Conservation (phyloP, 2,888 invertebrate genomes). For the Heliconius cydno region DNA sequence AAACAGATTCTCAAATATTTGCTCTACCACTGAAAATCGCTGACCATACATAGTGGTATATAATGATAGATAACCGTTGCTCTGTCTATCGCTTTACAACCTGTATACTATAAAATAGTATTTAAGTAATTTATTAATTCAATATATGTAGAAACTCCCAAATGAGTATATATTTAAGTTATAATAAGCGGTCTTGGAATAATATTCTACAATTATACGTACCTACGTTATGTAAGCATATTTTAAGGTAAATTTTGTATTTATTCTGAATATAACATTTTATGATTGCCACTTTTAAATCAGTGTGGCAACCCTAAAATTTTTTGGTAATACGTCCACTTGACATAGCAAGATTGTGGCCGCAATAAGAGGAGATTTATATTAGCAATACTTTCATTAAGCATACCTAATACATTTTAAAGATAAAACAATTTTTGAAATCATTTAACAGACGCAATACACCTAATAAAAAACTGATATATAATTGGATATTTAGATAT, state of each 20-base stretch:
- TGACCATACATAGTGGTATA: no score
- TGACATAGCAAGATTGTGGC: conserved; percentile 38
- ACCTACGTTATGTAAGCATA: neutral
- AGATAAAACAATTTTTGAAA: neutral
- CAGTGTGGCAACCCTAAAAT: conserved; percentile 30
- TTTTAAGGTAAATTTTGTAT: neutral
- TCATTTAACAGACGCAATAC: neutral
- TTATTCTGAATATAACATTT: neutral
- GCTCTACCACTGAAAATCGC: no score
- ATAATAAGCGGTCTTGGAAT: neutral
- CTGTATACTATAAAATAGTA: neutral
- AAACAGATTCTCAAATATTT: no score
- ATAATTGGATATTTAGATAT: neutral
- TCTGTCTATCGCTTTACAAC: no score
- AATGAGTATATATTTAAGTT: neutral
- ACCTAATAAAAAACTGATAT: neutral
- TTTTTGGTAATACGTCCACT: conserved; percentile 39
- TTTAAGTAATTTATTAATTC: neutral
- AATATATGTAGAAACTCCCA: neutral
- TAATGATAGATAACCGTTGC: no score
- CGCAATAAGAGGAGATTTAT: conserved; percentile 33
- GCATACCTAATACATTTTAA: neutral
- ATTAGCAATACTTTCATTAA: conserved; percentile 28
- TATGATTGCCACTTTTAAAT: neutral
- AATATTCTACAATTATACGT: neutral